Evolutionary conservation across 2,888 invertebrate genomes (phyloP), one percentile per base, ranked within the genome.

Genomic region (Gortyna flavago): DNA sequence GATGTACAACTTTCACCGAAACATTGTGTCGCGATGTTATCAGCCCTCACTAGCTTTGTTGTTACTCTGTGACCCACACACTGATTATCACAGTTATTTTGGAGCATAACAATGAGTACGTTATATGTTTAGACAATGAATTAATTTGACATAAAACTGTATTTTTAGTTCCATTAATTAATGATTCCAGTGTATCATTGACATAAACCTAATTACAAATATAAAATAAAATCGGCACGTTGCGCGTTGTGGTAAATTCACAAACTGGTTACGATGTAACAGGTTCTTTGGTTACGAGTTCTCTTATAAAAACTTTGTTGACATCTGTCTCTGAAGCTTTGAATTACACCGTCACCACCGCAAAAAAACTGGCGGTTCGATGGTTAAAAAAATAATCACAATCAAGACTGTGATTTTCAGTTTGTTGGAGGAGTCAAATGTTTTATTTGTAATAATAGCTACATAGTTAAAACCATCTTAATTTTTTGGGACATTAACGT

Each of bases 1-100:
- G 95, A 95, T 95, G 94, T 91, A 92, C 93, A 94, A 96, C 96
- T 96, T 96, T 96, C 96, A 96, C 96, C 95, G 90, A 95, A 95
- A 93, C 91, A 90, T 88, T 90, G 91, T 90, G 89, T 85, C 88
- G 90, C 90, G 89, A 90, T 90, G 72, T 81, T 86, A 88, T 88
- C 89, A 83, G 73, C 57, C 70, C 64, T 73, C 74, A 71, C 77
- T 67, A 80, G 81, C 82, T 88, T 85, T 88, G 80, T 83, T 85
- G 62, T 76, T 75, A 72, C 68, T 83, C 72, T 83, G 69, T 85
- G 73, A 85, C 83, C 83, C 73, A 85, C 79, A 79, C 85, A 81
- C 61, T 69, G 65, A 86, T 83, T 67, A 77, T 77, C 79, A 85
- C 86, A 79, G 79, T 79, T 85, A 85, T 79, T 79, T 75, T 86